Base-by-base conservation (phyloP, 2,797 vertebrate genomes). In the Falco naumanni region DNA sequence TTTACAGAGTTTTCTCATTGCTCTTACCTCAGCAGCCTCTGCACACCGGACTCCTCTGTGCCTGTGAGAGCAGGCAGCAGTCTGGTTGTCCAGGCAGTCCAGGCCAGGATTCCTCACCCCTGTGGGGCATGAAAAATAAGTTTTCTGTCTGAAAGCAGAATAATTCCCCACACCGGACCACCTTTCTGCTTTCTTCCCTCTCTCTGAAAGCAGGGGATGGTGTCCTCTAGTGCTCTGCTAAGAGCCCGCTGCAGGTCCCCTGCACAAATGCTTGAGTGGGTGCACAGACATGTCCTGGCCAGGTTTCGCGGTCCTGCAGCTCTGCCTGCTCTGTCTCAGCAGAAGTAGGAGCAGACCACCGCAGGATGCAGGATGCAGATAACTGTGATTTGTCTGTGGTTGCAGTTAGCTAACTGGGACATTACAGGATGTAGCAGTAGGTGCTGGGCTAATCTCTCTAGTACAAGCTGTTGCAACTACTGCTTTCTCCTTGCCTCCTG, bases 231-330 rank as follows among this genome's bases (percentile, higher is more conserved):
- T 12, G 45, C 26, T 76, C 63, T 69, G 68, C 37, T 48, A 9
- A 70, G 21, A 56, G 8, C 11, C 4, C 1, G 1, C 61, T 43
- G n/a, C 1, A 0, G 48, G 48, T 43, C 5, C 39, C 39, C 19
- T 0, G 0, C 51, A 20, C 22, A 80, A 54, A 56, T 1, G 3
- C 47, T 59, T 54, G 26, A 54, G 59, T 0, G 2, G 22, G 25
- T 54, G n/a, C 39, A 45, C n/a, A 54, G 9, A 39, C 11, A 2
- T 5, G 15, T 82, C 47, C 65, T 56, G 41, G 34, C 5, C 5
- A 16, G 33, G 24, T 56, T 72, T 77, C 1, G 6, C 50, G 57
- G 28, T 54, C 81, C 66, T 57, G 71, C 3, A 0, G 54, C 43
- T 78, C 54, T 81, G 56, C 60, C 76, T 85, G 71, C 28, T 76